Evolutionary conservation across 2,888 invertebrate genomes (phyloP).

Genomic region (Drosophila anomelani): DNA sequence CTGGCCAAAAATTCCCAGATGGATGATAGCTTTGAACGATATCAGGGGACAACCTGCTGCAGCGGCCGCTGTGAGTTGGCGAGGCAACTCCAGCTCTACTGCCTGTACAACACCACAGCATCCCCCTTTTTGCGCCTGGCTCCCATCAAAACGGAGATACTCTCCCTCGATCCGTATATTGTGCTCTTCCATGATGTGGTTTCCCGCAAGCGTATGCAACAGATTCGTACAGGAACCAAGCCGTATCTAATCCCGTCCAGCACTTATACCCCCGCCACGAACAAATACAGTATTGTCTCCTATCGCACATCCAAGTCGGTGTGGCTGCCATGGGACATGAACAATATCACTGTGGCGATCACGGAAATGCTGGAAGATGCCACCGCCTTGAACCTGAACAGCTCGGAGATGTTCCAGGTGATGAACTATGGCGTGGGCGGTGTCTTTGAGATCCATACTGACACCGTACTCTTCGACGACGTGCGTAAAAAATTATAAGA

Average conservation of each 20-base stretch:
- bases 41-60: conserved; percentile 7
- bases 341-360: conserved; percentile 75
- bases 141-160: conserved; percentile 85
- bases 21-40: rapidly evolving
- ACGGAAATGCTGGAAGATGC: conserved; percentile 88
- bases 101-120: conserved; percentile 52
- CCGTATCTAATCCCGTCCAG: conserved; percentile 85
- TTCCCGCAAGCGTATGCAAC: conserved; percentile 83
- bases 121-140: conserved; percentile 47
- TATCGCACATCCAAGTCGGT: conserved; percentile 88
- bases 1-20: too few relatives aligned
- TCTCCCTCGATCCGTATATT: conserved; percentile 85
- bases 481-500: not conserved
- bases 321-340: conserved; percentile 82
- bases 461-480: not conserved
- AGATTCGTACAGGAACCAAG: conserved; percentile 83
- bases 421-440: conserved; percentile 99
- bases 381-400: conserved; percentile 86
- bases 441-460: conserved; percentile 95
- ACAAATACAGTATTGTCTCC: conserved; percentile 89
- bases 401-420: conserved; percentile 95
- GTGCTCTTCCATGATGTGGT: conserved; percentile 86
- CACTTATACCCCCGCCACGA: conserved; percentile 89
- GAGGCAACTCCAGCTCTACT: conserved; percentile 41
- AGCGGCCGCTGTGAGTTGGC: conserved; percentile 22